A percentile compares a stretch with the other conserved stretches of the same genome.
phyloP scores from a whole-genome alignment of 2,113 vertebrate species.

The Callospermophilus lateralis region DNA sequence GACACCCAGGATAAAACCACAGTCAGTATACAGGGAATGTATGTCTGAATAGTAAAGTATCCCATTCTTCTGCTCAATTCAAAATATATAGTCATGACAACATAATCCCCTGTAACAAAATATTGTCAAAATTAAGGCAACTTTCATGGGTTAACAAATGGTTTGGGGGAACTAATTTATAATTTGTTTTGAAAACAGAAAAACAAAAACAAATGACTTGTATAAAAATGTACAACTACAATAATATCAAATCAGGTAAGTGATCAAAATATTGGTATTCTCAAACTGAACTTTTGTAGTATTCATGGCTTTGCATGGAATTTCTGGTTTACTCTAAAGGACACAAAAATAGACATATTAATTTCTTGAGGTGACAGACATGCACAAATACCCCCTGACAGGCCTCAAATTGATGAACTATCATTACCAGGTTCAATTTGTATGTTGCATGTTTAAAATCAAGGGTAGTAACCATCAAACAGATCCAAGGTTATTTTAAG shows the following conservation, averaged over 20 bases:
- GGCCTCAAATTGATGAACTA: neutral
- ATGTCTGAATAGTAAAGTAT: constrained; percentile 99
- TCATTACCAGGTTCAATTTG: neutral
- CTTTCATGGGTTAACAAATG: neutral
- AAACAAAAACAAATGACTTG: neutral
- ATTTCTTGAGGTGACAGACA: neutral
- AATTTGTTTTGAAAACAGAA: neutral
- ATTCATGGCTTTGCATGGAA: neutral
- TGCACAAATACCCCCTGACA: neutral
- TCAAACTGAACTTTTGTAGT: neutral
- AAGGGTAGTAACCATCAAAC: neutral
- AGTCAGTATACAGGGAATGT: constrained; percentile 98
- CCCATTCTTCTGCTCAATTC: constrained; percentile 98
- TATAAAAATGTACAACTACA: neutral
- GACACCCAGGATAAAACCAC: constrained; percentile 99
- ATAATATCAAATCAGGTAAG: neutral
- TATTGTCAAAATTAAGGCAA: neutral
- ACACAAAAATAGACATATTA: neutral
- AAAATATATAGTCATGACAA: constrained; percentile 98
- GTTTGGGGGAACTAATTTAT: neutral
- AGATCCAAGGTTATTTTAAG: neutral
- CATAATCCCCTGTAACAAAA: constrained; percentile 93
- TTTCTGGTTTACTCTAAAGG: neutral
- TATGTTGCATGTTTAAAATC: neutral
- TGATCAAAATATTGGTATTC: neutral